Base-by-base conservation (phyloP, 2,888 invertebrate genomes). In the Halocaridina rubra region DNA sequence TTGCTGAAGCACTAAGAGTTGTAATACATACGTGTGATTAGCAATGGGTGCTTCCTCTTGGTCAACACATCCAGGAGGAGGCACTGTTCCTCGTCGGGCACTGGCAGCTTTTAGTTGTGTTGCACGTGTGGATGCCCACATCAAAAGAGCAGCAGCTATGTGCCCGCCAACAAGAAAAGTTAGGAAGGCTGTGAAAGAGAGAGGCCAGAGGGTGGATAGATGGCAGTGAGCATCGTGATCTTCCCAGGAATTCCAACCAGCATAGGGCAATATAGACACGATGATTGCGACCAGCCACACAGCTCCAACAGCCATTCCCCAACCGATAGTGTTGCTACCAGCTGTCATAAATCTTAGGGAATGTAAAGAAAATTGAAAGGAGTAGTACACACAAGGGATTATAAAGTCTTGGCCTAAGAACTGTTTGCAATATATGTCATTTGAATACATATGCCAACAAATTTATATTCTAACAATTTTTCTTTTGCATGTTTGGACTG, bases 151-250 rank as follows among this genome's bases (percentile, higher is more conserved):
- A 13, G 80, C 80, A 10, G 84, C 84, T 10, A 80, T 77, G 32
- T 86, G 86, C 29, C 75, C 84, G 10, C 84, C 84, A 19, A 86
- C 84, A 39, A 86, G 53, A 77, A 86, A 86, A 4, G 84, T 86
- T 22, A 86, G 80, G 71, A 86, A 84, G 13, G 86, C 78, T 1
- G 86, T 80, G 80, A 86, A 86, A 33, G 86, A 86, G 19, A 86
- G 71, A 27, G 86, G 86, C 86, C 86, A 86, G n/a, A 86, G 72
- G 13, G 86, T 86, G 29, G 86, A 86, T 3, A 86, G 64, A 32
- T 86, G 86, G 67, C 86, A 86, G 22, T 84, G 80, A 3, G 80
- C 80, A 59, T 86, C 86, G 32, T 86, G 86, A 16, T 10, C 39
- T 22, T 39, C 61, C 86, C 86, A 86, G 30, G 84, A 80, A 71